These are phyloP conservation scores for Caenorhabditis elegans DNA, from an alignment of 1,140 invertebrate species.

Conservation along the genomic window WBcel235 BX284605.5:6358501-6359000, in stretches of 20 bases:
- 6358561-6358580: conserved; percentile 52
- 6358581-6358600: conserved; percentile 61
- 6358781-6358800: conserved; percentile 42
- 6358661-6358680: no score
- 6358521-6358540: conserved; percentile 48
- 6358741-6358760: conserved; percentile 47
- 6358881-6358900: background rate
- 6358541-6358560: conserved; percentile 61
- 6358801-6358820: conserved; percentile 37
- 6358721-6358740: conserved; percentile 45
- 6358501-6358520: conserved; percentile 5
- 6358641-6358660: no score
- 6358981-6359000: conserved; percentile 5
- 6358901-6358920: conserved; percentile 12
- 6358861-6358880: conserved; percentile 6
- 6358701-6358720: background rate
- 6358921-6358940: conserved; percentile 25
- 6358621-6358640: no score
- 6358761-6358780: conserved; percentile 51
- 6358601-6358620: conserved; percentile 53
- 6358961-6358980: conserved; percentile 31
- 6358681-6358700: background rate
- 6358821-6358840: conserved; percentile 47
- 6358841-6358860: background rate
- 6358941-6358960: conserved; percentile 2